phyloP scores from a whole-genome alignment of 1,140 invertebrate genomes.

The Brachionus calyciflorus region DNA sequence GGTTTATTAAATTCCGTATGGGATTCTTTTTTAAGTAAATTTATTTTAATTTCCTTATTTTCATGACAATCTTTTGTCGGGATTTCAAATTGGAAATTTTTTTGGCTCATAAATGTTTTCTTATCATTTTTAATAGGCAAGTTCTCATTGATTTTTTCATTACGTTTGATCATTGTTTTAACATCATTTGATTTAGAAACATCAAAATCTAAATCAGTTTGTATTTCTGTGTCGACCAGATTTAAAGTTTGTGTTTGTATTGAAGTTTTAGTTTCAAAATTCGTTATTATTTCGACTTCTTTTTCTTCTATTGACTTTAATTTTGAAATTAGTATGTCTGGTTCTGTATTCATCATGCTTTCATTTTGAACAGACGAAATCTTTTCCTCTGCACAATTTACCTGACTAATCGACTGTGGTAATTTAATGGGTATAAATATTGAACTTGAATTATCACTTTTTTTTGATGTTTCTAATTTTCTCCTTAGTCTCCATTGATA shows the following conservation, averaged over 20 bases:
- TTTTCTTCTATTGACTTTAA: background rate
- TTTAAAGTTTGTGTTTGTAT: constrained; percentile 28
- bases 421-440: background rate
- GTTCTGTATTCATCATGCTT: background rate
- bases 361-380: background rate
- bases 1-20: background rate
- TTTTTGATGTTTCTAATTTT: constrained; percentile 50
- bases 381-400: background rate
- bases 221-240: constrained; percentile 10
- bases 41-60: background rate
- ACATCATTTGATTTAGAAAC: background rate
- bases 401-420: no score
- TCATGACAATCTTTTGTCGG: constrained; percentile 16
- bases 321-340: background rate
- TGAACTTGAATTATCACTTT: background rate
- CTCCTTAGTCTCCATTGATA: constrained; percentile 54
- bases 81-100: constrained; percentile 14
- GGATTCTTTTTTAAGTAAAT: background rate
- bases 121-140: no score
- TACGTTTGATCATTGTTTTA: background rate
- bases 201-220: background rate
- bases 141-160: background rate
- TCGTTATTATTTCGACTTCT: background rate
- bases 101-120: background rate
- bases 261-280: background rate